Base-by-base conservation (phyloP, 2,888 invertebrate species). In the Gastracanthus pulcherrimus region DNA sequence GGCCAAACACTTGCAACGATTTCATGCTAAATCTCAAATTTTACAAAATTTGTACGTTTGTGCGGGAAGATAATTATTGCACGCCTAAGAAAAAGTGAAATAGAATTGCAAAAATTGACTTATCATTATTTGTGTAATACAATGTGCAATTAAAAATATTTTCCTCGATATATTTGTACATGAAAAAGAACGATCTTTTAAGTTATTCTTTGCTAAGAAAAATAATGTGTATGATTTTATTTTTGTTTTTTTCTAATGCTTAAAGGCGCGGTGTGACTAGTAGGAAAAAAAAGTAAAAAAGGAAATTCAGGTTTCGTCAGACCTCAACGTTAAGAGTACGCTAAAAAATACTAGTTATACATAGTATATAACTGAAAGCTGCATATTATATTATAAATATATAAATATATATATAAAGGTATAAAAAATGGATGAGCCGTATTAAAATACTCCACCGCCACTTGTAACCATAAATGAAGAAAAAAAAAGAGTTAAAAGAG, bases 301-400 rank as follows among this genome's bases (percentile, higher is more conserved):
- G 86, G 86, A 86, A 88, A 91, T 90, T 90, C 91, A 90, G 90
- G 90, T 90, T 90, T 89, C 86, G 87, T 88, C 89, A 90, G 90
- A 91, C 91, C 91, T 91, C 90, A 91, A 88, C 84, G 89, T 88
- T 89, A 87, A 88, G 85, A 85, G 85, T 89, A 88, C 86, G 86
- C 84, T 87, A 87, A 86, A 87, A 87, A 89, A 87, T 85, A 86
- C 81, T 62, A 89, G 86, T 41, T 85, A 87, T 86, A 88, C 83
- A 88, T 85, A 86, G 85, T 87, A 86, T 82, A 86, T 87, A 88
- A 80, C 83, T 86, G 82, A 86, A 89, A 87, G 86, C 85, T 85
- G 82, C 87, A 88, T 87, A 88, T 84, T 60, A 84, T 84, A 84
- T 84, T 80, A 84, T 84, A 81, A 84, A 85, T 86, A 85, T 80